A percentile compares a stretch with the other conserved stretches of the same genome.
phyloP scores from a whole-genome alignment of 2,113 vertebrate genomes.

The Chascanopsetta lugubris region DNA sequence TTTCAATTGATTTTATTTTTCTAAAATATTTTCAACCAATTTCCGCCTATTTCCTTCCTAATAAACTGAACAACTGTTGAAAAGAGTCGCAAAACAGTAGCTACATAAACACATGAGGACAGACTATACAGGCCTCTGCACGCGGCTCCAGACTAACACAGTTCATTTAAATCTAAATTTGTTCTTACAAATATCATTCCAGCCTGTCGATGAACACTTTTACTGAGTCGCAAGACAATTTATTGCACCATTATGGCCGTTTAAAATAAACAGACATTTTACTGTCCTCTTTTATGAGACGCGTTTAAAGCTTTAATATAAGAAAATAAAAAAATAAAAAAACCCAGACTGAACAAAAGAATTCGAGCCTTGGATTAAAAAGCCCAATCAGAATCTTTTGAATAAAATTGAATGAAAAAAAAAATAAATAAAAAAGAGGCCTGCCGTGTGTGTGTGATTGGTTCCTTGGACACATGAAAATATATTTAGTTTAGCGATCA shows the following conservation, averaged over 20 bases:
- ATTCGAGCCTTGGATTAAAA: no score
- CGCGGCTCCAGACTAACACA: neutral
- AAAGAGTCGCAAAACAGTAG: no score
- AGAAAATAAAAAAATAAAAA: constrained; percentile 1
- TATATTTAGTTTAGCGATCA: constrained; percentile 1
- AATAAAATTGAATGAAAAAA: neutral
- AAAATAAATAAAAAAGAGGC: neutral
- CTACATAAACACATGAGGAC: no score
- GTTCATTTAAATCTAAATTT: neutral
- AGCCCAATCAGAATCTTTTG: no score
- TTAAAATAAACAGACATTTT: constrained; percentile 27
- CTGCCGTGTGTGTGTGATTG: neutral
- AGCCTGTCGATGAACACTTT: neutral
- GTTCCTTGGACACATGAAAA: neutral
- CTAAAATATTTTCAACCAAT: neutral
- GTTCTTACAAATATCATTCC: neutral
- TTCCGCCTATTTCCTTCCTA: neutral
- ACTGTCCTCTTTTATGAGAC: constrained; percentile 18
- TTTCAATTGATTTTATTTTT: neutral
- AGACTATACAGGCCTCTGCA: neutral
- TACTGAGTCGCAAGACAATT: neutral
- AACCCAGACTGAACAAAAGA: no score
- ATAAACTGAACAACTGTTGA: neutral
- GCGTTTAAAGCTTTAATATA: constrained; percentile 6
- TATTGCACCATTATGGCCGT: neutral